These are phyloP conservation scores for Synanthedon myopaeformis DNA, from an alignment of 2,888 invertebrate genomes.

Conservation along the genomic window DNA sequence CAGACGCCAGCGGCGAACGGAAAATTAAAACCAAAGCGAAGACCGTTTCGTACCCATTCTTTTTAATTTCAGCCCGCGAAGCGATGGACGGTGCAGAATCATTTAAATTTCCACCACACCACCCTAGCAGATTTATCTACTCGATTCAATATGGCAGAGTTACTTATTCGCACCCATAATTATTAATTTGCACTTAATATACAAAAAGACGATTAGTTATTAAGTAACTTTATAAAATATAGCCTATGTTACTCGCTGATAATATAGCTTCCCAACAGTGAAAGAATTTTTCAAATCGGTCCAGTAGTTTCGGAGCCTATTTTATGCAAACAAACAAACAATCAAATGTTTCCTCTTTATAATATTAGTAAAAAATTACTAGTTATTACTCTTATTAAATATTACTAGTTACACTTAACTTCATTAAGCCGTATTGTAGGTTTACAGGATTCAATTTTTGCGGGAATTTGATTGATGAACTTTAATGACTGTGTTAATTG, in stretches of 20 bases:
- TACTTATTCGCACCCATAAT: constrained; percentile 10
- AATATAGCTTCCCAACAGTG: too few species aligned
- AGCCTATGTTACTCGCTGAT: too few species aligned
- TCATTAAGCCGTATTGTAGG: constrained; percentile 17
- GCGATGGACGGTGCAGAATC: constrained; percentile 44
- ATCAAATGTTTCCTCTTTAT: too few species aligned
- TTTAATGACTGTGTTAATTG: neutral
- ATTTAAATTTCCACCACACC: constrained; percentile 52
- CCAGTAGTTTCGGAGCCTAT: too few species aligned
- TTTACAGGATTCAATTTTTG: constrained; percentile 23
- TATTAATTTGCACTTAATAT: too few species aligned
- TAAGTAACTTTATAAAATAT: too few species aligned
- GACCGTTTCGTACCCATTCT: constrained; percentile 52
- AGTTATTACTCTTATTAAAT: constrained; percentile 6
- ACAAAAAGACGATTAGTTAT: too few species aligned
- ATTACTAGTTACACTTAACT: constrained; percentile 14
- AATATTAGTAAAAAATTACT: too few species aligned
- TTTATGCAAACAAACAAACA: too few species aligned
- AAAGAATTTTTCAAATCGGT: too few species aligned
- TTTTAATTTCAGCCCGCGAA: constrained; percentile 48
- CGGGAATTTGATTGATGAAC: constrained; percentile 4
- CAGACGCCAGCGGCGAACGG: constrained; percentile 46
- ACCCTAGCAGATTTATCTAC: constrained; percentile 33
- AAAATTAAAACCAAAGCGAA: constrained; percentile 63
- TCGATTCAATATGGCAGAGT: constrained; percentile 37